Base-by-base conservation (phyloP, 2,888 invertebrate species). In the Drosophila multiciliata region DNA sequence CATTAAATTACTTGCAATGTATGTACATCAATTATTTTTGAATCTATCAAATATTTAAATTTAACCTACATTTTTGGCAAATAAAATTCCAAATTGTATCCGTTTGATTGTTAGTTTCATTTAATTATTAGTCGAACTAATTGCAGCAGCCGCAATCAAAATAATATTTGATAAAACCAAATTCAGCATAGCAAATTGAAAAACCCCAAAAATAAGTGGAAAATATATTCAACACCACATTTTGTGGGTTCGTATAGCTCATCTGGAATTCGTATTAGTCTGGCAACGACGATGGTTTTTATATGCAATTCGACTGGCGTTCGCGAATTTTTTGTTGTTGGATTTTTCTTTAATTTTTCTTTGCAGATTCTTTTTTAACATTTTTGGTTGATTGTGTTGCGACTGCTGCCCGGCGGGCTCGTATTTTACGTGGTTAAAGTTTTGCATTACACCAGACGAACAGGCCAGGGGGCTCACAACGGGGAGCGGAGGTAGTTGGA, bases 391-490 rank as follows among this genome's bases (percentile, higher is more conserved):
- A 53, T 57, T 58, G 55, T 55, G 62, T 62, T 67, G 73, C 53
- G 73, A 57, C 65, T 55, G 53, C 54, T 62, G 80, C 75, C 80
- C 80, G 58, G 57, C 66, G 80, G 61, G 59, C 78, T 75, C 78
- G 83, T 80, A 85, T 78, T 85, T 82, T 74, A 83, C 83, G 85
- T 82, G 77, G 82, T 78, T 80, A 82, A 85, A 75, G 75, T 75
- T 84, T 72, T 71, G 70, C 82, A 72, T 70, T 72, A 62, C 73
- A 59, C 42, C 70, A 58, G 61, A 62, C 83, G 70, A 70, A 64
- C 82, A 80, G 67, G 8, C 54, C 82, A 60, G 32, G n/a, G 3
- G 32, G n/a, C 32, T 23, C 9, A 6, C 11, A n/a, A 3, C 33
- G 15, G 6, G 7, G 66, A 62, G 68, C 75, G 49, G 15, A 3